These are phyloP conservation scores for Carapus acus DNA, from an alignment of 2,797 vertebrate genomes.

Conservation along the genomic window DNA sequence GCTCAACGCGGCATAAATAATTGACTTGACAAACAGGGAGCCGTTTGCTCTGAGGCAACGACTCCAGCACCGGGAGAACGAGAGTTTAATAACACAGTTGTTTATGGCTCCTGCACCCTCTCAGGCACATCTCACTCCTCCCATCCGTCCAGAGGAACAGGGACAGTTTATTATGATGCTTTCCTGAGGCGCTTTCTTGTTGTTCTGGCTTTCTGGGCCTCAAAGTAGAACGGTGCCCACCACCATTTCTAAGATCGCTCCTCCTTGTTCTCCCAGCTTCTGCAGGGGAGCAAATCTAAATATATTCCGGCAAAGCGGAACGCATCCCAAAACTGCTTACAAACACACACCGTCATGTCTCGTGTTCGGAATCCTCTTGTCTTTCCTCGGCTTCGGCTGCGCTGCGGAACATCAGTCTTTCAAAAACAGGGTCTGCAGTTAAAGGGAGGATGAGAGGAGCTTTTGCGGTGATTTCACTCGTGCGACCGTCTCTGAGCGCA, in stretches of 20 bases:
- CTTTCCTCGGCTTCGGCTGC: background rate
- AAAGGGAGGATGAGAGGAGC: background rate
- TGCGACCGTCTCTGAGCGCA: constrained; percentile 25
- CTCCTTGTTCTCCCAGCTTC: constrained; percentile 23
- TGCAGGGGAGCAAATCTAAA: constrained; percentile 30
- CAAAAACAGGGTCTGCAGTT: background rate
- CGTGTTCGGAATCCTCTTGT: background rate
- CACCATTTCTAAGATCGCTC: constrained; percentile 23
- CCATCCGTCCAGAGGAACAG: constrained; percentile 27
- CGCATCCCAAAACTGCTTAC: background rate
- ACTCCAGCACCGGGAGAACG: constrained; percentile 19
- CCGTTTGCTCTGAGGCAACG: constrained; percentile 49
- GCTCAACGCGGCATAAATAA: constrained; percentile 60
- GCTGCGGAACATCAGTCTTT: background rate
- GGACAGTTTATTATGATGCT: constrained; percentile 26
- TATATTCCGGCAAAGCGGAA: constrained; percentile 15
- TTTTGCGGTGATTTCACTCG: constrained; percentile 22
- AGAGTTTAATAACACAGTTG: constrained; percentile 31
- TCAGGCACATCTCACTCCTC: constrained; percentile 20
- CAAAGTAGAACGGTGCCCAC: constrained; percentile 39
- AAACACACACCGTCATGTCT: background rate
- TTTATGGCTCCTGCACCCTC: constrained; percentile 14
- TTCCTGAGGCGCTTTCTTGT: constrained; percentile 39
- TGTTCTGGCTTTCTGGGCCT: constrained; percentile 45
- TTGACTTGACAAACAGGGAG: constrained; percentile 53